Base-by-base conservation (phyloP, 2,888 invertebrate genomes). In the Steinernema carpocapsae region DNA sequence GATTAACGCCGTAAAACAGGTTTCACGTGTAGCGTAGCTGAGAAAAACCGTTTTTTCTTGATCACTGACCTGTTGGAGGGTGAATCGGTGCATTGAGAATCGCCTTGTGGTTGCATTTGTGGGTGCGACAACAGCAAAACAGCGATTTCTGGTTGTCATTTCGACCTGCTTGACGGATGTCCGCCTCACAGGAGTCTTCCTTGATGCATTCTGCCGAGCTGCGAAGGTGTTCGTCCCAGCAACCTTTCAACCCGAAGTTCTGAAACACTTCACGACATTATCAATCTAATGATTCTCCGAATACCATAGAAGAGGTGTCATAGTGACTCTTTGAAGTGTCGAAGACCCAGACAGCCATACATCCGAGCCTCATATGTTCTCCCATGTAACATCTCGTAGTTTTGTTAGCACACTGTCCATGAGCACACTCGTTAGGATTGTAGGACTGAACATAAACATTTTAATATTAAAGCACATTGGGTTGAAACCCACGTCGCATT, bases 121-220 rank as follows among this genome's bases (percentile, higher is more conserved):
- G 79, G 14, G 81, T 78, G 4, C 76, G 75, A 71, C 84, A 84
- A 48, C 84, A 84, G 74, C 84, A 84, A 43, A 80, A 80, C 43
- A 76, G 74, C 0, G 79, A 75, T 22, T 32, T 26, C 43, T 73
- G 72, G 26, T 71, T 51, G 1, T 72, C 76, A 7, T 32, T 24
- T n/a, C 42, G 29, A n/a, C 80, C 76, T 6, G 77, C 78, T 17
- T 43, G 59, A 0, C 80, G 74, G 4, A 73, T 59, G 56, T 82
- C 75, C 22, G 74, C 79, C 10, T 76, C 70, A 64, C 80, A 80
- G 70, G 72, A 72, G 29, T 73, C 73, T 37, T 82, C 73, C 22
- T 71, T 48, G 14, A 42, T 22, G 52, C 80, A 80, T 64, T 80
- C 81, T 14, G 71, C 32, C 37, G 78, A 51, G 48, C 82, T 78